Evolutionary conservation across 2,888 invertebrate genomes (phyloP), one percentile per base, ranked within the genome.

Genomic region (Nephrotoma guestfalica): DNA sequence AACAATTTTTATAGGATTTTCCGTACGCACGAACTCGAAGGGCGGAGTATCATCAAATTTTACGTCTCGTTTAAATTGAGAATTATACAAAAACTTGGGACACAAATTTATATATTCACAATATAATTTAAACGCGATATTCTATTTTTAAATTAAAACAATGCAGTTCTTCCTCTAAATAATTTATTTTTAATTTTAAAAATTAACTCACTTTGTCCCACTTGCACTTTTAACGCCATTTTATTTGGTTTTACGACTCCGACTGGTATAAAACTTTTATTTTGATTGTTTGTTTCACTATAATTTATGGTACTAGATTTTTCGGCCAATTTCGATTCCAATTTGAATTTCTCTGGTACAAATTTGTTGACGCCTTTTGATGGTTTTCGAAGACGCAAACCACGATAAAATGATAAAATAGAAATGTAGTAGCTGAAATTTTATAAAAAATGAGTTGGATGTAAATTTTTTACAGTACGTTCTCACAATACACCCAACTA

Each of bases 191-290:
- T 9, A 9, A 9, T 57, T 57, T 71, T 30, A 30, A 71, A 71
- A 71, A 71, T 71, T 71, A 71, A 96, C 96, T 96, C 92, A 96
- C 96, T 97, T 93, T 95, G 96, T 88, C 96, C 96, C 90, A 97
- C 96, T 91, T 95, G 94, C 91, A 94, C 95, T 93, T 97, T 97
- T 90, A 97, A 93, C 93, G 96, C 96, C 96, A 97, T 97, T 93
- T 94, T 95, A 40, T 18, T 51, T 51, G 71, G 11, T 71, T 30
- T 71, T 71, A 13, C 30, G 30, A 30, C 30, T 71, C 0, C 43
- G 85, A 85, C 43, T 85, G 43, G 84, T 85, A 90, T 89, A 71
- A 71, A 71, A 71, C 30, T 71, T 71, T 71, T 71, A 71, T 71
- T 71, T 13, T 47, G 9, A 71, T 71, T 71, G 87, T 90, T 90